Conservation (phyloP, 1,140 invertebrate genomes). For the Drosophila hydei region DNA sequence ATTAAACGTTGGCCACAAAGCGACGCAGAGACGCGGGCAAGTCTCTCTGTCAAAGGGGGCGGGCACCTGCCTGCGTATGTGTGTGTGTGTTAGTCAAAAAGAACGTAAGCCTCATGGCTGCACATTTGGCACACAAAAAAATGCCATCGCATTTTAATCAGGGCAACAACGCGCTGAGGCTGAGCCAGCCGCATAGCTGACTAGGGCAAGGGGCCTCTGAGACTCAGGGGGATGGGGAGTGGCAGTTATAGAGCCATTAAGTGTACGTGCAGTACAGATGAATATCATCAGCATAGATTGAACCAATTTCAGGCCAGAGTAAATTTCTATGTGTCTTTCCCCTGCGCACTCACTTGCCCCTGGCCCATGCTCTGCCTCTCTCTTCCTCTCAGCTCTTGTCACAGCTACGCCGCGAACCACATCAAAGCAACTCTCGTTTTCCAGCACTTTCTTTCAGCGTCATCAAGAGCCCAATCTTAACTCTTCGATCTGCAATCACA, state of each 20-base stretch:
- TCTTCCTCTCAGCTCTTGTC: conserved; percentile 1
- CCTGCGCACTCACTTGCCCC: neutral
- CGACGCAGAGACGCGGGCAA: conserved; percentile 14
- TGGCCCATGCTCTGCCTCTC: neutral
- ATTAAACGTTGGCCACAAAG: conserved; percentile 51
- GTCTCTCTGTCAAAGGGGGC: conserved; percentile 19
- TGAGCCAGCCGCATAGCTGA: neutral
- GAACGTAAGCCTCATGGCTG: conserved; percentile 68
- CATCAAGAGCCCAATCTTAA: conserved; percentile 26
- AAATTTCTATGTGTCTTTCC: conserved; percentile 43
- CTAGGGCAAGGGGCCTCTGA: neutral
- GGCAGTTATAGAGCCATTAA: conserved; percentile 33
- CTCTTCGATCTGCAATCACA: conserved; percentile 33
- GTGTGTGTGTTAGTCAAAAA: conserved; percentile 39
- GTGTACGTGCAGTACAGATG: conserved; percentile 27
- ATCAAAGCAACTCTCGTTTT: conserved; percentile 62
- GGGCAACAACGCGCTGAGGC: conserved; percentile 8
- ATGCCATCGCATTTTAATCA: conserved; percentile 22
- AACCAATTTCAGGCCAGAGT: conserved; percentile 68
- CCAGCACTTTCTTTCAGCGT: conserved; percentile 55
- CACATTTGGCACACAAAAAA: conserved; percentile 68
- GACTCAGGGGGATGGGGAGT: neutral
- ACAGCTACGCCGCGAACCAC: conserved; percentile 20
- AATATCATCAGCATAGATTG: conserved; percentile 59
- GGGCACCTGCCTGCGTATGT: neutral